These are phyloP conservation scores for Ailuropoda melanoleuca DNA, from an alignment of 2,113 vertebrate species.

Conservation along the genomic window DNA sequence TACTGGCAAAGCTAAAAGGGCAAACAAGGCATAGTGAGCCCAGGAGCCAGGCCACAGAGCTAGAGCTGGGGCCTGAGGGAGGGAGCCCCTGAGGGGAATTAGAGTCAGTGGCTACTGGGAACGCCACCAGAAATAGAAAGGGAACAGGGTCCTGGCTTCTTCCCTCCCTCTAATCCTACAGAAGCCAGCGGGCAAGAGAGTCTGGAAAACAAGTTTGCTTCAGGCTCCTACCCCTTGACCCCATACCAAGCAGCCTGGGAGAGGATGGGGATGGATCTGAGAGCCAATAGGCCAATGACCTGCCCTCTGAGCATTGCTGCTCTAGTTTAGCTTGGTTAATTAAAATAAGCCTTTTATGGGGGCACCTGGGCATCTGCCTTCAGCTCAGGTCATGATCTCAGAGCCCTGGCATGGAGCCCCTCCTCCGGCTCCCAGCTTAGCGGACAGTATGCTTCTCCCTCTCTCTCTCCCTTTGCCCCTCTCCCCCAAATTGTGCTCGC, in stretches of 20 bases:
- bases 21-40: accelerated
- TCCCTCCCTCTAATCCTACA: neutral
- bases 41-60: neutral
- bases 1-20: neutral
- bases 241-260: neutral
- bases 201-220: neutral
- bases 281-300: neutral
- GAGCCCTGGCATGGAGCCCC: too few species aligned
- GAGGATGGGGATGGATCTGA: accelerated
- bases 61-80: neutral
- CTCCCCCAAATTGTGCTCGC: neutral
- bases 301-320: accelerated
- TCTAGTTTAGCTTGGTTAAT: neutral
- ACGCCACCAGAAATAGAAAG: neutral
- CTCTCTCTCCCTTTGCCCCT: neutral
- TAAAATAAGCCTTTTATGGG: neutral
- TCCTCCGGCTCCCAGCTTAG: neutral
- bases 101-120: neutral
- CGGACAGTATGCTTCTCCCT: neutral
- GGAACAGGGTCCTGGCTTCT: neutral
- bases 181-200: neutral
- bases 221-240: accelerated
- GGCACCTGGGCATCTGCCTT: neutral
- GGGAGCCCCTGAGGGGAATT: neutral
- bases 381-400: too few species aligned